Base-by-base conservation (phyloP, 1,140 invertebrate species). In the Lysiphlebus fabarum region DNA sequence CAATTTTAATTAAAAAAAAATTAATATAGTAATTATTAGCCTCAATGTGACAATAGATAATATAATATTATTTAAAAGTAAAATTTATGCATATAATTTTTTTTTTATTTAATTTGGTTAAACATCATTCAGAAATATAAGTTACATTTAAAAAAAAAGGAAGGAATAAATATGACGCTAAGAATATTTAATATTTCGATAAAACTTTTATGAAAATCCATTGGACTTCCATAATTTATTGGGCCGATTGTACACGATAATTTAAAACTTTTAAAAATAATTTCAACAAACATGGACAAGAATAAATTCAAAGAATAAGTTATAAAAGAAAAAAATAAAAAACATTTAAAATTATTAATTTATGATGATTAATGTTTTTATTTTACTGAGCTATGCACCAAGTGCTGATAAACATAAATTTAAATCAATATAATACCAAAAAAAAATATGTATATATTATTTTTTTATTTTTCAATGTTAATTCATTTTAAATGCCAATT, bases 161-260 rank as follows among this genome's bases (percentile, higher is more conserved):
- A n/a, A n/a, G n/a, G n/a, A 26, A 17, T 37, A 10, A 11, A 45
- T 45, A 45, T 17, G 42, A 53, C 58, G 43, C 51, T 26, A 59
- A 33, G 51, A 58, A 12, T n/a, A 53, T 53, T 38, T 42, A 53
- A 38, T 57, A 26, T 36, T 17, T 57, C 49, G 59, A 64, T 34
- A 17, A 48, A 56, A 49, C 44, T 37, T 42, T 49, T 26, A 51
- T 26, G 33, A 47, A 63, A 66, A 63, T 54, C 49, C 59, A 56
- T 64, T 60, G 36, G 62, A 65, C 64, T 70, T 67, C 62, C 67
- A 67, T 69, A 58, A 57, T 61, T 64, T 67, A 57, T 36, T 57
- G 43, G 43, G 43, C 48, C 55, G 36, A 57, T 45, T 44, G 44
- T n/a, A 53, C 50, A 53, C 50, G 50, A 33, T 10, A 12, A 14